Evolutionary conservation across 2,888 invertebrate genomes (phyloP).

Genomic region (Alentia gelatinosa): DNA sequence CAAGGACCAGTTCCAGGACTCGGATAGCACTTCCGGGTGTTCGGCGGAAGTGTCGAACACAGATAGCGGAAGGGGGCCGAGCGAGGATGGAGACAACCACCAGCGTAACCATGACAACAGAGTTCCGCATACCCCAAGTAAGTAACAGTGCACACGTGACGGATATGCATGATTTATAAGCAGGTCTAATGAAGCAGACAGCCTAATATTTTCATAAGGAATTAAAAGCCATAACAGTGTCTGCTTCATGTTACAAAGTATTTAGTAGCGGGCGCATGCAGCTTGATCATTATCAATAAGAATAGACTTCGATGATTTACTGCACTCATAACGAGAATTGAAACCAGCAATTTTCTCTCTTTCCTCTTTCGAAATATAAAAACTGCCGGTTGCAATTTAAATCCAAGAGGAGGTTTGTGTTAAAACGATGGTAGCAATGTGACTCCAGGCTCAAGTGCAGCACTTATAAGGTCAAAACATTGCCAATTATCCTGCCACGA

Average conservation of each 20-base stretch:
- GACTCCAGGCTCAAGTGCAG: neutral
- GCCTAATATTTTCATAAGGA: neutral
- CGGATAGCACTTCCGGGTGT: constrained; percentile 60
- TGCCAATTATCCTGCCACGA: neutral
- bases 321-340: no score
- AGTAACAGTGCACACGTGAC: neutral
- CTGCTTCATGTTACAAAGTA: neutral
- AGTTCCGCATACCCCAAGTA: constrained; percentile 8
- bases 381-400: neutral
- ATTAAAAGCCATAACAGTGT: neutral
- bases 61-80: constrained; percentile 57
- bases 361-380: neutral
- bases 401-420: neutral
- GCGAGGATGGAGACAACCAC: constrained; percentile 53
- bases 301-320: no score
- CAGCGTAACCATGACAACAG: constrained; percentile 50
- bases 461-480: constrained; percentile 4
- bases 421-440: neutral
- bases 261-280: neutral
- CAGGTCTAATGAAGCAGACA: neutral
- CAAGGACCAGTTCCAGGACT: constrained; percentile 55
- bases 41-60: constrained; percentile 62
- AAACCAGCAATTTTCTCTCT: neutral
- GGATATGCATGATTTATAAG: neutral
- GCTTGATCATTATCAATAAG: neutral